Evolutionary conservation across 2,797 vertebrate genomes (phyloP), one percentile per base, ranked within the genome.

Genomic region (Melopsittacus undulatus): DNA sequence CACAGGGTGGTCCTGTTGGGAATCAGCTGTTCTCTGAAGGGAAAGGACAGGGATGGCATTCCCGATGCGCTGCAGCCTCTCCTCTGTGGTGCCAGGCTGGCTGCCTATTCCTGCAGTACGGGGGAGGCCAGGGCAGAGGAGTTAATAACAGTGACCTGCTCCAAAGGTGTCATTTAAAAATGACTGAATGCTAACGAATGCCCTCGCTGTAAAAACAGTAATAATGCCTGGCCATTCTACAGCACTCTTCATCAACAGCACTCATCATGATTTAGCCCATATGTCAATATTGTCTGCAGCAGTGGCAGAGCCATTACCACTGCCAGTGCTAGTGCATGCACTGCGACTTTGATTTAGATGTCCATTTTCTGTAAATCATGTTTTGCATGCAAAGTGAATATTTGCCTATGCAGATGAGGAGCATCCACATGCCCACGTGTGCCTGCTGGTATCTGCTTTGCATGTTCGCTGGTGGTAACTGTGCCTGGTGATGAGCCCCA

Each of bases 351-450:
- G 3, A 67, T 88, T 87, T 76, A 69, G 80, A 91, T 83, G 91
- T 79, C 91, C 63, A 6, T 76, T 86, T 94, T 23, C 83, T 76
- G 85, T 76, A 95, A 94, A 78, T 82, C 77, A 38, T 34, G n/a
- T 89, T 92, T 94, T 90, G 87, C 80, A 92, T 91, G 77, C 89
- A 76, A 80, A 95, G 86, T 27, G 51, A 79, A 63, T 89, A 88
- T 92, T 97, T 96, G 95, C 21, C 3, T 94, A 92, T 96, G 95
- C 91, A 97, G 91, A 97, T 82, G 51, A 63, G 38, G 13, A 94
- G 43, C 91, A 77, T 91, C 94, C 88, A 92, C 90, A 91, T 90
- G 92, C 73, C 87, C 87, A 43, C 34, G 46, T 88, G 85, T 36
- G 79, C 91, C 81, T 73, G 89, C 88, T 92, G 81, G 62, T 78